phyloP scores from a whole-genome alignment of 2,888 invertebrate species.

The Crocallis elinguaria region DNA sequence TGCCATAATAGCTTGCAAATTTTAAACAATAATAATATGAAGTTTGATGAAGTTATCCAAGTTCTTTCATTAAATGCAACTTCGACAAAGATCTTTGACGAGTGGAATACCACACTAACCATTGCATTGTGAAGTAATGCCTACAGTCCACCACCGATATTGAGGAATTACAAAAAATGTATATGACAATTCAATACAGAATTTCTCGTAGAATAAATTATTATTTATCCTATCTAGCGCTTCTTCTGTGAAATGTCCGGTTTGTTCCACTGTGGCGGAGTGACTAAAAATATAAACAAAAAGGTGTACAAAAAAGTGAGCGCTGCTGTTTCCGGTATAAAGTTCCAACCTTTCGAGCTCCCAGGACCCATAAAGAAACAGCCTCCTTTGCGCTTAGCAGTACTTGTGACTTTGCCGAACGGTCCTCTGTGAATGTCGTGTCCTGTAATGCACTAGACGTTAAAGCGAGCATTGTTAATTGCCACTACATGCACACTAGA shows the following conservation, averaged over 20 bases:
- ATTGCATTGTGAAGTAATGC: no score
- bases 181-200: no score
- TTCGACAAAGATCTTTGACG: no score
- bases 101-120: no score
- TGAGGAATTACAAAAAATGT: no score
- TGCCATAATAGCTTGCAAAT: no score
- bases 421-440: conserved; percentile 88
- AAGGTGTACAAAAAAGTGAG: conserved; percentile 57
- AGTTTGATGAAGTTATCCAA: no score
- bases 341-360: conserved; percentile 94
- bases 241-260: conserved; percentile 47
- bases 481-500: conserved; percentile 77
- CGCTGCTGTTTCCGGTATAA: conserved; percentile 59
- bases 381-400: conserved; percentile 97
- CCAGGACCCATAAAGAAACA: conserved; percentile 96
- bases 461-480: conserved; percentile 78
- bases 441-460: conserved; percentile 87
- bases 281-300: conserved; percentile 41
- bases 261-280: conserved; percentile 14
- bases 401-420: conserved; percentile 89
- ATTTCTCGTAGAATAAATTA: no score
- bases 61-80: no score
- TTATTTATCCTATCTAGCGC: no score
- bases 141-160: no score
- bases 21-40: no score